Base-by-base conservation (phyloP, 2,797 vertebrate genomes). In the Ceyx erithaca region DNA sequence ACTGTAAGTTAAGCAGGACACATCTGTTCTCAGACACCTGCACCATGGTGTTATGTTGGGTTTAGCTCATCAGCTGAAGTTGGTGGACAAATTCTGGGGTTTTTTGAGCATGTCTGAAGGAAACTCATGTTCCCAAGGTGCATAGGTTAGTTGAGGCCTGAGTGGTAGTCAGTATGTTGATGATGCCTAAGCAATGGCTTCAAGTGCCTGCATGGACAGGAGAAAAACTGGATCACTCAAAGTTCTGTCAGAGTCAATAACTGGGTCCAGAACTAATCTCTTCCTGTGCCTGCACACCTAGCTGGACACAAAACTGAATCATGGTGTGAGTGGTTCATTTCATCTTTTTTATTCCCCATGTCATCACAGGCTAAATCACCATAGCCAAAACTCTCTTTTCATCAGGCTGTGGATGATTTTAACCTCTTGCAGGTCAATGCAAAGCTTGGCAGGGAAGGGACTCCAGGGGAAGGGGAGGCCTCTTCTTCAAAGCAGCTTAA, bases 401-500 rank as follows among this genome's bases (percentile, higher is more conserved):
- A 10, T 46, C 45, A 57, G 26, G n/a, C 45, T 73, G 37, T 54
- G 49, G 18, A 18, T 70, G 58, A 31, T 41, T 75, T 82, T 41
- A 51, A 33, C 15, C 37, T 79, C 78, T 75, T 67, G n/a, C 48
- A 91, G 18, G 43, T 83, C 81, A 79, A 75, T 37, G 64, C 33
- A 87, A 80, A 87, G 10, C 31, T 75, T 93, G 84, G 55, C 80
- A 83, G 55, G 25, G 40, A 69, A 55, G 21, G 30, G 7, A 45
- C 15, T 55, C 10, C 16, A 41, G 40, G 17, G 40, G 16, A 90
- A 55, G 17, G 12, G 30, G 45, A 93, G 7, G 14, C 57, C 31
- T 87, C 54, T 51, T 81, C 70, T 87, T 90, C 84, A 92, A 87
- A 93, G 81, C 25, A 57, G 54, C 21, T 66, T 92, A 92, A 96